Evolutionary conservation across 2,113 vertebrate genomes (phyloP).

Genomic region (Megalops atlanticus): DNA sequence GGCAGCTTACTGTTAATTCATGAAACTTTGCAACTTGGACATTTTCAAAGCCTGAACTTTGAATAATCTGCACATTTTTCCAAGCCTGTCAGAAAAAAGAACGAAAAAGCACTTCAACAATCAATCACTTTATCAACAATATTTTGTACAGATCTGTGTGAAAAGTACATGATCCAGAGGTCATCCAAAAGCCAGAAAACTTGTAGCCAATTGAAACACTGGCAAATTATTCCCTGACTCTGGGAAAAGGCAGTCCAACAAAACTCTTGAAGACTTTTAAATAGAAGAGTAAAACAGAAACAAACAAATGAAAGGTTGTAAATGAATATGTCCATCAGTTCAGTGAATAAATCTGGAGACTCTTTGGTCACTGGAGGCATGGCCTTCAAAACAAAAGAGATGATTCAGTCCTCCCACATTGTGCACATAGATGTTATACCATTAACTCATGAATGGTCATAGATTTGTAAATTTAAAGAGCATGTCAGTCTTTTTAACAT

Average conservation of each 20-base stretch:
- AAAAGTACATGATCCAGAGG: no score
- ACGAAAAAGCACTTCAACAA: not conserved
- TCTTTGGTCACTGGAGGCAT: not conserved
- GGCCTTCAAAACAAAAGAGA: not conserved
- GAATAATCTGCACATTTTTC: no score
- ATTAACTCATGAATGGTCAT: not conserved
- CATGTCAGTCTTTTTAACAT: not conserved
- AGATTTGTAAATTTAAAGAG: not conserved
- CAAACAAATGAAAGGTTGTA: not conserved
- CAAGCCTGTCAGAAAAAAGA: not conserved
- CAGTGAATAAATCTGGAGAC: not conserved
- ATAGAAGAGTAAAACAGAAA: not conserved
- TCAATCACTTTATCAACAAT: not conserved
- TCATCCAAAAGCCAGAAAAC: no score
- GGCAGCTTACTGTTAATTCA: not conserved
- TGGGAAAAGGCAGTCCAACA: not conserved
- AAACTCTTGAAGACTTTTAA: not conserved
- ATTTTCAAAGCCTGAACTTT: not conserved
- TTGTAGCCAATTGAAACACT: no score
- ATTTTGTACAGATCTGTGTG: no score
- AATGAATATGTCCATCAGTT: not conserved
- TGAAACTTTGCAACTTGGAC: not conserved
- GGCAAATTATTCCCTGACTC: no score
- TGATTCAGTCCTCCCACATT: not conserved
- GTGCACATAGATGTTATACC: not conserved